These are phyloP conservation scores for Ceratina calcarata DNA, from an alignment of 1,140 invertebrate species.

Conservation along the genomic window DNA sequence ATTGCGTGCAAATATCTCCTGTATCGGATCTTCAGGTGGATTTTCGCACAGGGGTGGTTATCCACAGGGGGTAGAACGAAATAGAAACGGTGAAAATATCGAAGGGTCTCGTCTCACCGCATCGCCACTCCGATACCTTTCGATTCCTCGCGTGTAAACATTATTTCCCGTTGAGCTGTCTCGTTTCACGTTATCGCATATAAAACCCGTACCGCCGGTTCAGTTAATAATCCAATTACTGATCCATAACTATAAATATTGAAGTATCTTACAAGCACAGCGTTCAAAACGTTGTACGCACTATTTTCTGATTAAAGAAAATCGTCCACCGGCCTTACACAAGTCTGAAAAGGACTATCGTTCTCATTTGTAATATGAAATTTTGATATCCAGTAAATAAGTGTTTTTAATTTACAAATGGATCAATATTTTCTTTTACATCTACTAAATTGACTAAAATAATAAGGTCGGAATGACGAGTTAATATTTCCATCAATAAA, in stretches of 20 bases:
- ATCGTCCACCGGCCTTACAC: no score
- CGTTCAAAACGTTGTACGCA: not conserved
- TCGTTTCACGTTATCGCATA: not conserved
- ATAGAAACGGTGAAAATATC: slow-evolving; percentile 51
- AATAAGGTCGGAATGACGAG: no score
- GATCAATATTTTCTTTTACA: no score
- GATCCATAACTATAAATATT: not conserved
- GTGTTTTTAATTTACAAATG: no score
- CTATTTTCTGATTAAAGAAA: no score
- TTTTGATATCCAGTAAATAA: no score
- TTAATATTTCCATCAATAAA: no score
- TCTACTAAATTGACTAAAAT: no score
- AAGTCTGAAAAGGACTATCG: no score
- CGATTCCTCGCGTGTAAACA: slow-evolving; percentile 61
- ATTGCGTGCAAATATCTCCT: slow-evolving; percentile 69
- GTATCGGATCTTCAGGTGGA: slow-evolving; percentile 68
- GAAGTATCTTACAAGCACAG: not conserved
- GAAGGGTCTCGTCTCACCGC: slow-evolving; percentile 36
- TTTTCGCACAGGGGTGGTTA: slow-evolving; percentile 57
- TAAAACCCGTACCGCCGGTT: not conserved
- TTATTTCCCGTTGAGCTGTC: slow-evolving; percentile 39
- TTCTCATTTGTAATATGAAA: no score
- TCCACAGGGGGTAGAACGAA: slow-evolving; percentile 54
- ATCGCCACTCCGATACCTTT: slow-evolving; percentile 49
- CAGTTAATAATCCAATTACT: not conserved